Evolutionary conservation across 2,113 vertebrate genomes (phyloP).

Genomic region (Parus major): DNA sequence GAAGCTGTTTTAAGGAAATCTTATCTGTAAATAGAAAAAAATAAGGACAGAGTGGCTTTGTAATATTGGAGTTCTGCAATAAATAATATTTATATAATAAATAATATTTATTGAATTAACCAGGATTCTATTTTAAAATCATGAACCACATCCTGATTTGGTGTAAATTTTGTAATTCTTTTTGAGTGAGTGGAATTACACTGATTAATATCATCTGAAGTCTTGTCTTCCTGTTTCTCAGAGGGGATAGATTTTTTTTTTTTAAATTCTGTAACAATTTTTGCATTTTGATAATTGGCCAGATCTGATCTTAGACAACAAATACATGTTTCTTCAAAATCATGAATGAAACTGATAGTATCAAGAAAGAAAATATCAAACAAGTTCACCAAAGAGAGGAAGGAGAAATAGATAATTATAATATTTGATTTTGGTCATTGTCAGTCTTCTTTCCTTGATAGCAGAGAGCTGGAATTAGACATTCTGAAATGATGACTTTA

Average conservation of each 20-base stretch:
- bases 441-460: not conserved
- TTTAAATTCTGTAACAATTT: not conserved
- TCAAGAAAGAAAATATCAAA: not conserved
- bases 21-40: constrained; percentile 13
- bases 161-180: not conserved
- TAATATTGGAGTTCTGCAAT: not conserved
- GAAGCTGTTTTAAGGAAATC: constrained; percentile 18
- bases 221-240: not conserved
- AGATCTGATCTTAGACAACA: not conserved
- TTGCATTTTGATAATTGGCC: not conserved
- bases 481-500: not conserved
- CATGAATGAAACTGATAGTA: not conserved
- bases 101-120: not conserved
- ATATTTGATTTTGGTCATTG: not conserved
- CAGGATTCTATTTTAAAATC: not conserved
- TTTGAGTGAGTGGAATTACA: not conserved
- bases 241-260: not conserved
- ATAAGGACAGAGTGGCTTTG: not conserved
- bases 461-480: not conserved
- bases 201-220: not conserved
- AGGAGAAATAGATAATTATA: not conserved
- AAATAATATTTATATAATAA: not conserved
- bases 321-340: not conserved
- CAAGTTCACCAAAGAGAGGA: not conserved
- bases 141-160: not conserved